phyloP scores from a whole-genome alignment of 2,888 invertebrate genomes.

The Cantharis rufa region DNA sequence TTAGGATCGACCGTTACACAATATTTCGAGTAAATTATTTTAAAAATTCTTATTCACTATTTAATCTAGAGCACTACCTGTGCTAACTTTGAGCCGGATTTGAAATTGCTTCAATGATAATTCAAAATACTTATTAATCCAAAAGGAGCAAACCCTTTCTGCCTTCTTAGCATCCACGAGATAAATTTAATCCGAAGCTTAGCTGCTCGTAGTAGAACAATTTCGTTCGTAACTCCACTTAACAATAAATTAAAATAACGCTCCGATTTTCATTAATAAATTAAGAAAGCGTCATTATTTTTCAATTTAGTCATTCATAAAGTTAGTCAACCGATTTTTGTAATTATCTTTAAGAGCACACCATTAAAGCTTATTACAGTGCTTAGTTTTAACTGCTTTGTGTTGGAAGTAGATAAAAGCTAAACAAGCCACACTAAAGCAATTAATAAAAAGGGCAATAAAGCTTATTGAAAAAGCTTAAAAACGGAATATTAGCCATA shows the following conservation, averaged over 20 bases:
- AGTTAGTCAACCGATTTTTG: background rate
- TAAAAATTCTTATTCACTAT: no score
- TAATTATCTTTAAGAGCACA: constrained; percentile 2
- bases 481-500: background rate
- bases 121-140: background rate
- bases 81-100: background rate
- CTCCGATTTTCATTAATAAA: background rate
- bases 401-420: constrained; percentile 1
- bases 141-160: background rate
- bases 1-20: no score
- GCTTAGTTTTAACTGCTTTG: background rate
- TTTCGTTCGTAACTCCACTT: background rate
- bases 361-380: background rate
- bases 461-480: background rate
- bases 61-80: no score
- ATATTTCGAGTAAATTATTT: no score
- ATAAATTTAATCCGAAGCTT: background rate
- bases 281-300: background rate
- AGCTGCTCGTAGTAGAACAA: background rate
- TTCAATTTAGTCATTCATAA: background rate
- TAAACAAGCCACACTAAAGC: background rate
- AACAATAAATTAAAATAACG: background rate
- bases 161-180: background rate
- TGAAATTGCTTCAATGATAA: background rate
- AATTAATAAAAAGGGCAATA: background rate